Base-by-base conservation (phyloP, 2,797 vertebrate genomes). In the Falco biarmicus region DNA sequence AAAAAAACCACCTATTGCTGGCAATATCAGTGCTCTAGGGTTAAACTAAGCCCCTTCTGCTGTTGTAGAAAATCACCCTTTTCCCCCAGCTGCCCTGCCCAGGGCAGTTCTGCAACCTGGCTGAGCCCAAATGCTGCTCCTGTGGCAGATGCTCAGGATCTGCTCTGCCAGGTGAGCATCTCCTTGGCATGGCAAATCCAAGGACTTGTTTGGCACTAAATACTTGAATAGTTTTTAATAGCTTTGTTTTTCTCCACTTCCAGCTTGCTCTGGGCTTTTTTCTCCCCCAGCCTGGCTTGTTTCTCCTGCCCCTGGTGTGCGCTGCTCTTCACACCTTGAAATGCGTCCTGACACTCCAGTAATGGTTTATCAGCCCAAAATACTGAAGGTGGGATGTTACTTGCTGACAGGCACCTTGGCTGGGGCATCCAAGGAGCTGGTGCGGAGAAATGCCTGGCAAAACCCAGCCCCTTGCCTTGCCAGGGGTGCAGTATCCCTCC, bases 381-480 rank as follows among this genome's bases (percentile, higher is more conserved):
- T 20, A 28, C 0, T 1, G 1, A 21, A 15, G 5, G 18, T 1
- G 8, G 24, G 69, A 6, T 32, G 51, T 39, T 6, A 3, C 10
- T 68, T 0, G 0, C 32, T 39, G 48, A 6, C 0, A 9, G 48
- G 9, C 25, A 9, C 51, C 68, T 68, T 13, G 22, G 12, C 29
- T 0, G 0, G 64, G 9, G 4, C 24, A 43, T 24, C 37, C 0
- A 1, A 31, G 75, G 53, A 76, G 45, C 12, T 0, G 0, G 21
- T 0, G 11, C 61, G 21, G 57, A 41, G 61, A 28, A 91, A 28
- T 39, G 14, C 20, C 28, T 1, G 28, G 43, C 18, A 64, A 50
- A 73, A 0, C 43, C 31, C 51, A 71, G 20, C 59, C 68, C 31
- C 21, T 32, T 0, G 0, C 28, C 59, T 29, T 39, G 51, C 65